Evolutionary conservation across 2,888 invertebrate genomes (phyloP).

Genomic region (Euzophera pinguis): DNA sequence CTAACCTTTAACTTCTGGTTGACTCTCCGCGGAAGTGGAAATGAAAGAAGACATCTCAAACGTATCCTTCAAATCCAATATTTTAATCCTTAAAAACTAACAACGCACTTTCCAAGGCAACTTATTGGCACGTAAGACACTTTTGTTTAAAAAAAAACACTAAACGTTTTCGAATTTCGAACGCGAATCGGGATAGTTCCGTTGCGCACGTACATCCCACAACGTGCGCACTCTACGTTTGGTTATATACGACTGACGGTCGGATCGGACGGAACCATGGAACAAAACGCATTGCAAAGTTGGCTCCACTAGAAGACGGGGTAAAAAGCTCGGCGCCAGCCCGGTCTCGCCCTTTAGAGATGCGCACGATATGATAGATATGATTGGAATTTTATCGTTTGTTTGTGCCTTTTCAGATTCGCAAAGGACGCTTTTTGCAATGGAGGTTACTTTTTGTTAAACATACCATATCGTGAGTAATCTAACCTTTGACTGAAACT

Average conservation of each 20-base stretch:
- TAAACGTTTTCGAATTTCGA: slow-evolving; percentile 22
- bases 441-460: not conserved
- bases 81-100: slow-evolving; percentile 37
- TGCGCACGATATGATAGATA: slow-evolving; percentile 47
- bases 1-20: slow-evolving; percentile 65
- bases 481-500: not conserved
- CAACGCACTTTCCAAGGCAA: slow-evolving; percentile 23
- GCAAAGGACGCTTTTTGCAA: not conserved
- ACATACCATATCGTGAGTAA: not conserved
- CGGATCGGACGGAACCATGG: not conserved
- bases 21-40: slow-evolving; percentile 47
- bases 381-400: slow-evolving; percentile 51
- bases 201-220: slow-evolving; percentile 37
- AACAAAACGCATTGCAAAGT: slow-evolving; percentile 43
- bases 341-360: slow-evolving; percentile 76
- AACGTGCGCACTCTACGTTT: slow-evolving; percentile 43
- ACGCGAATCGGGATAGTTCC: slow-evolving; percentile 13
- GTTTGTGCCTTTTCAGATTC: not conserved
- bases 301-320: slow-evolving; percentile 46
- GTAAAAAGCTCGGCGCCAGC: slow-evolving; percentile 77
- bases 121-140: slow-evolving; percentile 60
- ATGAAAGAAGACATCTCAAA: slow-evolving; percentile 64
- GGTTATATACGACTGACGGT: slow-evolving; percentile 62
- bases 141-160: slow-evolving; percentile 22
- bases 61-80: slow-evolving; percentile 31